Conservation (phyloP, 1,140 invertebrate genomes). For the Bursaphelenchus mucronatus region DNA sequence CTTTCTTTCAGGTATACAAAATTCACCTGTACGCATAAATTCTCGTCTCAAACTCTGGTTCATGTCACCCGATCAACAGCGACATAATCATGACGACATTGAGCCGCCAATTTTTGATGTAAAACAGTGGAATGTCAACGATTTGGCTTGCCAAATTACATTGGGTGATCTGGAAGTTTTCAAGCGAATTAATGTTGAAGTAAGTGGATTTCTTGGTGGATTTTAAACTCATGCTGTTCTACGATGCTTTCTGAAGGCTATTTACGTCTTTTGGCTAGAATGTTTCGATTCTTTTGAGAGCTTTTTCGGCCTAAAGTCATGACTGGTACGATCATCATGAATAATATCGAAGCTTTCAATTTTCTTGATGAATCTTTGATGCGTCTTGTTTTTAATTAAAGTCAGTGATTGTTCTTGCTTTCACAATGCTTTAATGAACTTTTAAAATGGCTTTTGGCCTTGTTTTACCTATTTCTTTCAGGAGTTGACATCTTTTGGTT, state of each 20-base stretch:
- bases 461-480: conserved; percentile 4
- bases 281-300: neutral
- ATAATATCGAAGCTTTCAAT: neutral
- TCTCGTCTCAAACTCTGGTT: too few species aligned
- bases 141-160: conserved; percentile 12
- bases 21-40: too few species aligned
- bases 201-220: neutral
- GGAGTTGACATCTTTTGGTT: conserved; percentile 7
- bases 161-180: conserved; percentile 9
- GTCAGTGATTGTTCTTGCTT: neutral
- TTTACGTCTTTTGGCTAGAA: neutral
- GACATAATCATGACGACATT: too few species aligned
- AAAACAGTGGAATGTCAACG: neutral
- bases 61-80: too few species aligned
- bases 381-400: neutral
- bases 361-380: neutral
- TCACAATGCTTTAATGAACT: neutral
- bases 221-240: neutral
- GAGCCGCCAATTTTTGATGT: conserved; percentile 15
- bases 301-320: neutral
- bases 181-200: conserved; percentile 10
- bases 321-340: neutral
- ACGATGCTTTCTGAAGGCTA: neutral
- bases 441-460: neutral
- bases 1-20: too few species aligned